These are phyloP conservation scores for Hemithea aestivaria DNA, from an alignment of 2,888 invertebrate species.

Conservation along the genomic window DNA sequence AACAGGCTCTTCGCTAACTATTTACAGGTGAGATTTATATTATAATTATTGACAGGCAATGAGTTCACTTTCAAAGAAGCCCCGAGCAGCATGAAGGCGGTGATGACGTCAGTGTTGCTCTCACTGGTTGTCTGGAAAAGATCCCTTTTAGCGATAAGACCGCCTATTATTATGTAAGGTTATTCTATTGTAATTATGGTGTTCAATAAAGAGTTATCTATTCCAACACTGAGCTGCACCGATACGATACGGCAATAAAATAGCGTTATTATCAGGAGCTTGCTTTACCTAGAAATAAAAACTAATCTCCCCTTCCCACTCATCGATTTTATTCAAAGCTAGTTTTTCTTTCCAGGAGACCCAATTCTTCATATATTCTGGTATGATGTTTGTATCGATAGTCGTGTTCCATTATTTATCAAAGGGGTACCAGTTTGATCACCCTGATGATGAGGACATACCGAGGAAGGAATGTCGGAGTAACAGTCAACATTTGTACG, in stretches of 20 bases:
- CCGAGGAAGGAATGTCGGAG: slow-evolving; percentile 32
- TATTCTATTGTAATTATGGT: no score
- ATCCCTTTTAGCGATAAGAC: no score
- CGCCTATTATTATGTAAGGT: no score
- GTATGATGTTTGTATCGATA: slow-evolving; percentile 86
- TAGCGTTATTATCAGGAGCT: no score
- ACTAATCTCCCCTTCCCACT: no score
- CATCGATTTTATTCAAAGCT: no score
- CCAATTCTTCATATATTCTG: slow-evolving; percentile 89
- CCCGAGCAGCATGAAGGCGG: slow-evolving; percentile 90
- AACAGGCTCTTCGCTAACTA: slow-evolving; percentile 82
- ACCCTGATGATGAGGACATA: slow-evolving; percentile 24
- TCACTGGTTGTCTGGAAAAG: not conserved
- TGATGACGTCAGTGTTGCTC: slow-evolving; percentile 90
- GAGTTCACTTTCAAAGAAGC: slow-evolving; percentile 94
- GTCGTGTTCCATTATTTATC: slow-evolving; percentile 80
- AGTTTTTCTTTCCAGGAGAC: slow-evolving; percentile 77
- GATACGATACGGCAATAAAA: no score
- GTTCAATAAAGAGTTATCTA: no score
- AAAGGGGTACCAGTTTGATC: slow-evolving; percentile 43
- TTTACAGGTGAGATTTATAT: slow-evolving; percentile 80
- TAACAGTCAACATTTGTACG: slow-evolving; percentile 48
- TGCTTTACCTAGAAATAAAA: no score
- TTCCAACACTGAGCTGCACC: no score
- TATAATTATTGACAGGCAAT: slow-evolving; percentile 92